Percentiles rank a stretch among this genome's conserved stretches.
Conservation (phyloP, 2,888 invertebrate genomes). For the Leptopilina drosophilae region DNA sequence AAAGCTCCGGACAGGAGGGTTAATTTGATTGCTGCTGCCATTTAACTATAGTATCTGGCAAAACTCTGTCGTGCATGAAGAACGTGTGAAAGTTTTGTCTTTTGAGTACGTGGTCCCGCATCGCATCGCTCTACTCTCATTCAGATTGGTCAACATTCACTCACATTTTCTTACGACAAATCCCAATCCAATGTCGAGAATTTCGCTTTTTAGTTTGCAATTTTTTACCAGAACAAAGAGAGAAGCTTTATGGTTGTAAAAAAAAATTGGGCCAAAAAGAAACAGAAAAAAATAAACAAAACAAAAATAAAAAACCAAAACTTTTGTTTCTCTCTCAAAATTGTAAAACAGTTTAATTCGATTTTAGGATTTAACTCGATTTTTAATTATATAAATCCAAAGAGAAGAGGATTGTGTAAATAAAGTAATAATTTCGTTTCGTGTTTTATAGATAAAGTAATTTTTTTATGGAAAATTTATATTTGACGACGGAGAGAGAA, state of each 20-base stretch:
- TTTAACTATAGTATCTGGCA: constrained; percentile 35
- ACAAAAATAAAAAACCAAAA: not conserved
- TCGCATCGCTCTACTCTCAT: not conserved
- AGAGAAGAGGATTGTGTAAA: too few relatives aligned
- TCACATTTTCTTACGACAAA: not conserved
- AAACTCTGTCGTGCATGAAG: constrained; percentile 21
- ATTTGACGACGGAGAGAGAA: too few relatives aligned
- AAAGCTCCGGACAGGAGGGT: constrained; percentile 26
- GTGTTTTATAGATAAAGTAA: too few relatives aligned
- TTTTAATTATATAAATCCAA: too few relatives aligned
- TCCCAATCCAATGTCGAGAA: not conserved
- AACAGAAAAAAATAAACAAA: not conserved
- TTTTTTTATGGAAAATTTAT: too few relatives aligned
- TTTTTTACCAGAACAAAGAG: too few relatives aligned
- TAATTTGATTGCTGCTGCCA: constrained; percentile 29
- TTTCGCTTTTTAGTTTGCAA: not conserved
- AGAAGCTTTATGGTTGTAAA: not conserved
- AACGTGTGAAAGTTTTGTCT: constrained; percentile 34
- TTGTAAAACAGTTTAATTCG: too few relatives aligned
- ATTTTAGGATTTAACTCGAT: too few relatives aligned
- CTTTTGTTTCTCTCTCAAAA: too few relatives aligned
- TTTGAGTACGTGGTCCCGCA: constrained; percentile 11
- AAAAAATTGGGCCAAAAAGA: not conserved
- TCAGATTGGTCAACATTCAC: too few relatives aligned
- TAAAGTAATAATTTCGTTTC: too few relatives aligned